Evolutionary conservation across 2,888 invertebrate species (phyloP).

Genomic region (Ennomos erosarius): DNA sequence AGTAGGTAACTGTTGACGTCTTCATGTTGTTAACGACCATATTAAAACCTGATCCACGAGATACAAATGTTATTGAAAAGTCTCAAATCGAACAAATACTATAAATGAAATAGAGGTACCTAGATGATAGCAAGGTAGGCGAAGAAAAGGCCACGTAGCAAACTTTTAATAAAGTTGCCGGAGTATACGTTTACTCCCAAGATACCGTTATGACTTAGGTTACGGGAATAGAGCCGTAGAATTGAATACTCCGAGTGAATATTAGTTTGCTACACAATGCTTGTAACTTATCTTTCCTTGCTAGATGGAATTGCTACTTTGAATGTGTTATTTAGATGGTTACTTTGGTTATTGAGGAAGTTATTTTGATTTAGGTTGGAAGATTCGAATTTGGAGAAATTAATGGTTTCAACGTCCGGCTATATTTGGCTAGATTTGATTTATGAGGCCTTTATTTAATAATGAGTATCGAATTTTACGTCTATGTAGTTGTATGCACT

Average conservation of each 20-base stretch:
- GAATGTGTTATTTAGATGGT: neutral
- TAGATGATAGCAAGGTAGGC: conserved; percentile 19
- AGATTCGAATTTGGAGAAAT: too few species aligned
- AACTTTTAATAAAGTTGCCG: conserved; percentile 64
- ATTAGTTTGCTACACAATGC: conserved; percentile 43
- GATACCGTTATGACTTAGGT: conserved; percentile 51
- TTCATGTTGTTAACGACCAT: too few species aligned
- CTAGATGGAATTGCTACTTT: conserved; percentile 7
- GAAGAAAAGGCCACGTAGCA: conserved; percentile 57
- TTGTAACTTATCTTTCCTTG: conserved; percentile 31
- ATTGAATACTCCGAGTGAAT: conserved; percentile 42
- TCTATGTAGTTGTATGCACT: too few species aligned
- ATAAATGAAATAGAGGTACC: conserved; percentile 17
- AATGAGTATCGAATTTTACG: too few species aligned
- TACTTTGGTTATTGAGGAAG: conserved; percentile 2
- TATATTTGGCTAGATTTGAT: too few species aligned
- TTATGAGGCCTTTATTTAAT: too few species aligned
- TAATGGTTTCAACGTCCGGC: too few species aligned
- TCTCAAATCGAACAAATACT: conserved; percentile 41
- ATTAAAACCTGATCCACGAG: neutral
- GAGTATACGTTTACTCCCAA: conserved; percentile 50
- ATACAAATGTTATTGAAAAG: conserved; percentile 27
- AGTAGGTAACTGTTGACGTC: too few species aligned
- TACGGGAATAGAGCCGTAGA: conserved; percentile 36
- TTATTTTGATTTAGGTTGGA: neutral